These are phyloP conservation scores for Cephus pygmeus DNA, from an alignment of 2,888 invertebrate genomes.

Conservation along the genomic window DNA sequence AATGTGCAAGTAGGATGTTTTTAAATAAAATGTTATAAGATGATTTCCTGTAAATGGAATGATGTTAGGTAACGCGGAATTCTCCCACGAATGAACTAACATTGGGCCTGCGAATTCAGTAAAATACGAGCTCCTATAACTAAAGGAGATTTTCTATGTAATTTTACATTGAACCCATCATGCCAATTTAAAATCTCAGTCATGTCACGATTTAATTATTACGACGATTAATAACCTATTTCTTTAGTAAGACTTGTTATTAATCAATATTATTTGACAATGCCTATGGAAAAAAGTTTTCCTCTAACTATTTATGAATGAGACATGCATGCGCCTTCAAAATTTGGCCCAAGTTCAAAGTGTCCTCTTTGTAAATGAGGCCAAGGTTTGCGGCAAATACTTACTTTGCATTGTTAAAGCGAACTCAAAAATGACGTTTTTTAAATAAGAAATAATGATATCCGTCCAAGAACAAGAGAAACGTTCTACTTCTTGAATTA, in stretches of 20 bases:
- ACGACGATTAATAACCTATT: neutral
- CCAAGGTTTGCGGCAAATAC: slow-evolving; percentile 35
- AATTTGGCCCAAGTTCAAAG: slow-evolving; percentile 37
- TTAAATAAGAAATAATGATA: slow-evolving; percentile 11
- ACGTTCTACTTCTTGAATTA: slow-evolving; percentile 11
- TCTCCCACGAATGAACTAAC: neutral
- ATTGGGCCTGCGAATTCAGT: neutral
- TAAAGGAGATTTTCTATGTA: neutral
- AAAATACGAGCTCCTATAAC: neutral
- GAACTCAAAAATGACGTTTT: slow-evolving; percentile 12
- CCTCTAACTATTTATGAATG: slow-evolving; percentile 6
- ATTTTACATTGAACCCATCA: neutral
- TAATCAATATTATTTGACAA: neutral
- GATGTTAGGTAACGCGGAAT: neutral
- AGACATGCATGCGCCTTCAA: neutral
- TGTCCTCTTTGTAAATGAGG: slow-evolving; percentile 25
- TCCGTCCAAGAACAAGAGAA: slow-evolving; percentile 7
- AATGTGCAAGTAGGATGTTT: neutral
- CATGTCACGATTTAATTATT: neutral
- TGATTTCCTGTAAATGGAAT: neutral
- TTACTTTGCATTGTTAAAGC: slow-evolving; percentile 21
- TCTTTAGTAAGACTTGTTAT: neutral
- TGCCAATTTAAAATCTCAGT: neutral
- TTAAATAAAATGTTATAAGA: neutral
- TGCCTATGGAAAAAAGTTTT: neutral